These are phyloP conservation scores for Antechinus flavipes DNA, from an alignment of 2,113 vertebrate genomes.

Conservation along the genomic window DNA sequence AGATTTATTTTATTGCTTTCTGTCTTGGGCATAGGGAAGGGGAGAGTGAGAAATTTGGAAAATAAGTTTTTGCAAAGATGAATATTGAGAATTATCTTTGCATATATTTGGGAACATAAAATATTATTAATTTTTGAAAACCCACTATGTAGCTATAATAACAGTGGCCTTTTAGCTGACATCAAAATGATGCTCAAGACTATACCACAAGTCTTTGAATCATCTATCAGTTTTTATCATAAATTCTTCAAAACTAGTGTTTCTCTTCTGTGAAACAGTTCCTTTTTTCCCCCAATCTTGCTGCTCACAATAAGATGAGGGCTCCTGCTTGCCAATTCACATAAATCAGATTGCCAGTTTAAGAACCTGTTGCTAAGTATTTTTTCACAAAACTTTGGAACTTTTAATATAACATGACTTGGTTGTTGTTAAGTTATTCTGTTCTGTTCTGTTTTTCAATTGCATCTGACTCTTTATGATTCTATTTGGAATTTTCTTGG, in stretches of 20 bases:
- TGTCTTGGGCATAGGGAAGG: too few relatives aligned
- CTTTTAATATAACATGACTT: neutral
- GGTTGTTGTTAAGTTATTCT: neutral
- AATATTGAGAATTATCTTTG: too few relatives aligned
- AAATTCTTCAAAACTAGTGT: conserved; percentile 8
- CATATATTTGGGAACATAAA: too few relatives aligned
- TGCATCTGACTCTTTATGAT: neutral
- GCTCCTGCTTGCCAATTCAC: neutral
- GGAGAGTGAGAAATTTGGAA: too few relatives aligned
- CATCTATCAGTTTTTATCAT: conserved; percentile 23
- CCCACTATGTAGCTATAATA: neutral
- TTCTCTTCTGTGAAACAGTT: neutral
- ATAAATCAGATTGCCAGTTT: neutral
- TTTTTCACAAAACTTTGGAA: neutral
- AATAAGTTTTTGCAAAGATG: too few relatives aligned
- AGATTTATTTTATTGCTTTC: too few relatives aligned
- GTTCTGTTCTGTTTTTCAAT: too few relatives aligned
- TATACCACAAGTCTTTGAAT: conserved; percentile 18
- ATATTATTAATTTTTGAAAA: too few relatives aligned
- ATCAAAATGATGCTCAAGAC: neutral
- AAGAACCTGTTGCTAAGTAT: neutral
- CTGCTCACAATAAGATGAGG: conserved; percentile 16
- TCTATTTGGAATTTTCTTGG: neutral
- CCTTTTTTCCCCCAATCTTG: neutral
- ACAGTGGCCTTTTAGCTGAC: conserved; percentile 2